Evolutionary conservation across 2,113 vertebrate species (phyloP).

Genomic region (Otolemur garnettii): DNA sequence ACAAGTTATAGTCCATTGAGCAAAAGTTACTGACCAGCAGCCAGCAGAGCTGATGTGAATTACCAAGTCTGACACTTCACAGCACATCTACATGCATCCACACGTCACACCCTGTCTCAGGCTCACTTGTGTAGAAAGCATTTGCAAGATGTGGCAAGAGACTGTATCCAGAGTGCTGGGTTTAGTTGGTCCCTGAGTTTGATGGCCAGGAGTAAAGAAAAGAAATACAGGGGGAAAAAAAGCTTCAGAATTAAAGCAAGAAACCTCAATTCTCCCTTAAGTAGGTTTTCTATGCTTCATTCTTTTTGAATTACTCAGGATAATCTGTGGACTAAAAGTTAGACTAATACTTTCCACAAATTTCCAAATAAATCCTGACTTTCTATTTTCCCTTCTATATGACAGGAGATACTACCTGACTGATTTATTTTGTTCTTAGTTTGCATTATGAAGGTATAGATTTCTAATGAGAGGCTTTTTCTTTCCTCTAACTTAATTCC

Average conservation of each 20-base stretch:
- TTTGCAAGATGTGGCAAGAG: background rate
- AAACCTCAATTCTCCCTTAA: background rate
- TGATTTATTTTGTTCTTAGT: background rate
- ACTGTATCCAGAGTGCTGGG: background rate
- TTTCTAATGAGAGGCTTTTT: background rate
- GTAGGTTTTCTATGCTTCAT: background rate
- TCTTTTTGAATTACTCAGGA: background rate
- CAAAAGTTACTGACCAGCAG: conserved; percentile 19
- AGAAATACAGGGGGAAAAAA: background rate
- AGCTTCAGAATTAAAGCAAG: conserved; percentile 1
- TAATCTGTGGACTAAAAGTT: background rate
- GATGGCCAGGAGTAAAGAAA: background rate
- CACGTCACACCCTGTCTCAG: background rate
- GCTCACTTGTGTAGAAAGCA: background rate
- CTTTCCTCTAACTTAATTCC: background rate
- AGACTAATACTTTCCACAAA: background rate
- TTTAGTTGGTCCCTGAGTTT: background rate
- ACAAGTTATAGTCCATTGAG: background rate
- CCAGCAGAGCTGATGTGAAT: background rate
- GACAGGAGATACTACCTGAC: background rate
- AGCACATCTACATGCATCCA: background rate
- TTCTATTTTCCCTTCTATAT: background rate
- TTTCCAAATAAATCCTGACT: conserved; percentile 4
- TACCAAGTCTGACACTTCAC: background rate
- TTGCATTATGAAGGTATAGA: background rate